phyloP scores from a whole-genome alignment of 2,797 vertebrate genomes.

The Cossypha niveicapilla region DNA sequence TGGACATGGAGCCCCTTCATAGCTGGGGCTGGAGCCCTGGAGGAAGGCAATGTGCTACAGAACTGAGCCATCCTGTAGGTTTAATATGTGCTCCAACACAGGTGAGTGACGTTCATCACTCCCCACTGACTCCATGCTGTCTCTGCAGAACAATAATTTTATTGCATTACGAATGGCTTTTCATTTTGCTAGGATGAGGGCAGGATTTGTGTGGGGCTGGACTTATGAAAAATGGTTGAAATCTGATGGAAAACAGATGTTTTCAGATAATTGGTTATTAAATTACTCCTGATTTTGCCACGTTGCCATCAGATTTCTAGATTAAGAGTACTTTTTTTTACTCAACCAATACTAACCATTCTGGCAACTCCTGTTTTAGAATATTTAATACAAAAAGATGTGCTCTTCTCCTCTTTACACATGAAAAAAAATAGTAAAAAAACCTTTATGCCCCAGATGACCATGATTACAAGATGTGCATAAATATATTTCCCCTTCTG shows the following conservation, averaged over 20 bases:
- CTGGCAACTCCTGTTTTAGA: neutral
- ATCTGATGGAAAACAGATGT: neutral
- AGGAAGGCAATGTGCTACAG: neutral
- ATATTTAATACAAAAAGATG: neutral
- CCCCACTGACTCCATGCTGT: fast-evolving
- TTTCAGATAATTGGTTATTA: neutral
- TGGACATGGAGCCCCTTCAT: fast-evolving
- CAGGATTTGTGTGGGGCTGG: neutral
- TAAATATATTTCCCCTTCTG: neutral
- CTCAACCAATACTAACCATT: neutral
- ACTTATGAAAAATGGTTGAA: neutral
- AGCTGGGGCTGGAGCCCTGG: neutral
- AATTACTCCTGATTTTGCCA: neutral
- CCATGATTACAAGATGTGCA: neutral
- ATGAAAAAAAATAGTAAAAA: neutral
- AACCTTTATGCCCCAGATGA: neutral
- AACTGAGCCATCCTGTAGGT: neutral
- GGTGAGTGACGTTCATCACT: neutral
- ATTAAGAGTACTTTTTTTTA: neutral
- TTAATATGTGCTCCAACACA: neutral
- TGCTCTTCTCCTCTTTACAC: neutral
- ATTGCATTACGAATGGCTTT: neutral
- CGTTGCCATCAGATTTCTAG: neutral
- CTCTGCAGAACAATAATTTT: neutral
- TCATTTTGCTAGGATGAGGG: neutral